A percentile compares a stretch with the other conserved stretches of the same genome.
Conservation (phyloP, 1,140 invertebrate genomes). For the Nephila pilipes region DNA sequence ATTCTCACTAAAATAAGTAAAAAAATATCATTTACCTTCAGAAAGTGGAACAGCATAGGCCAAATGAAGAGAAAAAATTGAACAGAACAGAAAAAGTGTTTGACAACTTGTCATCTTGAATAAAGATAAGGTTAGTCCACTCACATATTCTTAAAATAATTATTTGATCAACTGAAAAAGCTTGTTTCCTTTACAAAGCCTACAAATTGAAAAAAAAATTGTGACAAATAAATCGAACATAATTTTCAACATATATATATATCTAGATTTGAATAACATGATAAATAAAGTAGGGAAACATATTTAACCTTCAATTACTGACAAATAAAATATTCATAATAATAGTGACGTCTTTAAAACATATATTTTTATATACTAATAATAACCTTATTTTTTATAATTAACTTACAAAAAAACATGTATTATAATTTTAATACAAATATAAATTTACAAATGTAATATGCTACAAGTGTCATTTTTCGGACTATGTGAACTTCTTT, state of each 20-base stretch:
- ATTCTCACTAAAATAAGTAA: background rate
- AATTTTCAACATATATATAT: too few relatives aligned
- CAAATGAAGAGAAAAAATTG: background rate
- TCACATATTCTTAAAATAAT: conserved; percentile 33
- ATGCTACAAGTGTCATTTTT: background rate
- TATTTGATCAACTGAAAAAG: background rate
- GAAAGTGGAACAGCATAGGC: background rate
- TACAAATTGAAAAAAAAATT: background rate
- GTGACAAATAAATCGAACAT: too few relatives aligned
- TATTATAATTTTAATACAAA: too few relatives aligned
- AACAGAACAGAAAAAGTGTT: background rate
- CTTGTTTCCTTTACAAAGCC: background rate
- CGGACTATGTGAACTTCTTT: background rate
- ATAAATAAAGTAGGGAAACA: too few relatives aligned
- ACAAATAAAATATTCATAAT: too few relatives aligned
- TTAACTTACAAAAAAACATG: background rate
- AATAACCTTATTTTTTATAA: too few relatives aligned
- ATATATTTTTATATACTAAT: too few relatives aligned
- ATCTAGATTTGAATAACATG: too few relatives aligned
- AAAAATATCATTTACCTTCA: background rate
- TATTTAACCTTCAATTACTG: too few relatives aligned
- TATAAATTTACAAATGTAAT: too few relatives aligned
- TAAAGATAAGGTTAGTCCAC: background rate
- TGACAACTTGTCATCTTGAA: background rate
- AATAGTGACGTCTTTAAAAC: too few relatives aligned